phyloP scores from a whole-genome alignment of 2,797 vertebrate genomes.

The Nannoperca obscura region DNA sequence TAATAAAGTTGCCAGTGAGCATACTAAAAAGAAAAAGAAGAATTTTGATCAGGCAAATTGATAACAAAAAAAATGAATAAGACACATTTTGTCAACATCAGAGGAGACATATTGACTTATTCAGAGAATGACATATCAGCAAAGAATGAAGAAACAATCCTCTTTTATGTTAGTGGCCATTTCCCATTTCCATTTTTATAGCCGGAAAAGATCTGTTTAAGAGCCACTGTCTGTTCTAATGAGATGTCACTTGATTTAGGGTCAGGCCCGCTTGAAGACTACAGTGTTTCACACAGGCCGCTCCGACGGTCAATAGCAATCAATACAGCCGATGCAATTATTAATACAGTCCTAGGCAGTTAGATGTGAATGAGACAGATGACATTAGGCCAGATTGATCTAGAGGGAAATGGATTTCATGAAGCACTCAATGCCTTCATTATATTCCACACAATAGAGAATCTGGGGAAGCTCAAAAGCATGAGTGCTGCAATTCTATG shows the following conservation, averaged over 20 bases:
- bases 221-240: conserved; percentile 83
- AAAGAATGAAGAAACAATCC: conserved; percentile 77
- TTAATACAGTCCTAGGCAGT: conserved; percentile 86
- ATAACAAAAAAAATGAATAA: conserved; percentile 51
- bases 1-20: background rate
- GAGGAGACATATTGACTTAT: conserved; percentile 56
- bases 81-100: conserved; percentile 53
- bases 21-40: conserved; percentile 1
- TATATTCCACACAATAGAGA: conserved; percentile 78
- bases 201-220: conserved; percentile 80
- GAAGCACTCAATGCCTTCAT: conserved; percentile 83
- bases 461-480: conserved; percentile 51
- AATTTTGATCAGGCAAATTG: conserved; percentile 29
- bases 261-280: conserved; percentile 75
- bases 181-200: conserved; percentile 83
- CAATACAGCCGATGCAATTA: conserved; percentile 88
- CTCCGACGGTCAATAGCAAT: conserved; percentile 86
- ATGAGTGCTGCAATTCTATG: conserved; percentile 47
- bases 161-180: conserved; percentile 68
- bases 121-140: conserved; percentile 61
- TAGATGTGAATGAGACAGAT: conserved; percentile 88
- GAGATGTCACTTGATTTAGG: conserved; percentile 90
- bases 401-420: conserved; percentile 86
- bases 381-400: conserved; percentile 89
- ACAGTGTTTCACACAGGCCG: conserved; percentile 70